A percentile compares a stretch with the other conserved stretches of the same genome.
These are phyloP conservation scores for Cheilosia pagana DNA, from an alignment of 2,888 invertebrate genomes.

Conservation along the genomic window DNA sequence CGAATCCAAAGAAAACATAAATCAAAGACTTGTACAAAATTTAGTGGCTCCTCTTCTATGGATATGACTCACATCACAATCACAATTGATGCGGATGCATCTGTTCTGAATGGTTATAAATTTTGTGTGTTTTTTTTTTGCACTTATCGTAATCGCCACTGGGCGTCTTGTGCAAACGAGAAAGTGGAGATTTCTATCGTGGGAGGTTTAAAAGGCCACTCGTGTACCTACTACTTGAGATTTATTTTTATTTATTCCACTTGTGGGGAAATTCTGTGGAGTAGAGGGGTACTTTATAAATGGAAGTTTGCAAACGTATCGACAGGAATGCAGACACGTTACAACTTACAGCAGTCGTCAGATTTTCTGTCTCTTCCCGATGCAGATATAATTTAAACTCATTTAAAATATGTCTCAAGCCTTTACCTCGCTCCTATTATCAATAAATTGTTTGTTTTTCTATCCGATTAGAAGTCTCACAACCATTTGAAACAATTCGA, in stretches of 20 bases:
- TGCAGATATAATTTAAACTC: too few species aligned
- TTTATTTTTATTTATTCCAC: too few species aligned
- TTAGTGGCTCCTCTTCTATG: background rate
- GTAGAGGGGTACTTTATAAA: too few species aligned
- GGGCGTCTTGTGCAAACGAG: background rate
- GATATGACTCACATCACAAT: constrained; percentile 35
- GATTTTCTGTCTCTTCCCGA: too few species aligned
- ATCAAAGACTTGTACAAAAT: constrained; percentile 52
- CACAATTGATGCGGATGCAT: constrained; percentile 45
- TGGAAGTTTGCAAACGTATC: too few species aligned
- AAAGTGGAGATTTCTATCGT: background rate
- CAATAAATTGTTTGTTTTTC: too few species aligned
- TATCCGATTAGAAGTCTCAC: too few species aligned
- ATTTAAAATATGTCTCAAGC: too few species aligned
- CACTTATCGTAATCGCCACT: constrained; percentile 6
- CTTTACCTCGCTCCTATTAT: too few species aligned
- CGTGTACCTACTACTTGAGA: background rate
- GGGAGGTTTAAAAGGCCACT: background rate
- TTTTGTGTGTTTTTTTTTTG: constrained; percentile 19
- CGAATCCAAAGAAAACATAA: constrained; percentile 38
- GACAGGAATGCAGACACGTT: too few species aligned
- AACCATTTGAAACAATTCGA: too few species aligned
- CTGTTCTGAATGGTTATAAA: constrained; percentile 16
- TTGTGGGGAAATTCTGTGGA: background rate
- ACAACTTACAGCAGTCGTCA: too few species aligned